These are phyloP conservation scores for Stenichneumon culpator DNA, from an alignment of 2,888 invertebrate species.

Conservation along the genomic window DNA sequence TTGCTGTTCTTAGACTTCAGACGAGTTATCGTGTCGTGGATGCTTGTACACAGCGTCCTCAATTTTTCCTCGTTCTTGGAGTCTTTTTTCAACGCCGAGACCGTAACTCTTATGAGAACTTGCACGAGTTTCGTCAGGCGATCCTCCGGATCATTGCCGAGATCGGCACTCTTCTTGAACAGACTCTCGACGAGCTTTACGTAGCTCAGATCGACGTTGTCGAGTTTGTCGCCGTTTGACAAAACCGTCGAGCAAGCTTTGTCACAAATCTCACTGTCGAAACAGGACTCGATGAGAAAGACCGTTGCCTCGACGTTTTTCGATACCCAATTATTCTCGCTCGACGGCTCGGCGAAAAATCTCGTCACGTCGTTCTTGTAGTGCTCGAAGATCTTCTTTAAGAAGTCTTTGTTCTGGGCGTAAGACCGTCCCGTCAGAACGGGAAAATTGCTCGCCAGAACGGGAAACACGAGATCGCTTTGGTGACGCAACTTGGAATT, in stretches of 20 bases:
- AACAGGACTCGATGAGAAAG: constrained; percentile 86
- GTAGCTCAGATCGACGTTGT: constrained; percentile 75
- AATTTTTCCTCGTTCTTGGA: constrained; percentile 78
- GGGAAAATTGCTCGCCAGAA: constrained; percentile 85
- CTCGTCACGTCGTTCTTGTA: constrained; percentile 89
- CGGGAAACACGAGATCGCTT: constrained; percentile 88
- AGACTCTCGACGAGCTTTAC: constrained; percentile 76
- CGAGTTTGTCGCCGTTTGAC: constrained; percentile 80
- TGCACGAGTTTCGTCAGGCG: constrained; percentile 76
- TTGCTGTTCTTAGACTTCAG: constrained; percentile 70
- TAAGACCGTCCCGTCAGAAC: constrained; percentile 72
- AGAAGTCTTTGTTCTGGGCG: constrained; percentile 85
- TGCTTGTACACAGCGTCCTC: constrained; percentile 73
- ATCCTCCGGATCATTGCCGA: constrained; percentile 59
- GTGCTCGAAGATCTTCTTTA: constrained; percentile 87
- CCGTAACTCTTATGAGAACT: constrained; percentile 78
- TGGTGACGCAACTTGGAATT: constrained; percentile 86
- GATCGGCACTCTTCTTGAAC: constrained; percentile 73
- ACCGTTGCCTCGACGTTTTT: constrained; percentile 87
- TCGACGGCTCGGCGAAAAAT: constrained; percentile 77
- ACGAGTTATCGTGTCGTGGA: constrained; percentile 70
- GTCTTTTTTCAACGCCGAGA: constrained; percentile 80
- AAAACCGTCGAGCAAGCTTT: constrained; percentile 76
- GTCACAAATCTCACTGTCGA: constrained; percentile 75
- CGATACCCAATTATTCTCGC: constrained; percentile 76